A percentile compares a stretch with the other conserved stretches of the same genome.
Conservation (phyloP, 2,113 vertebrate species). For the Mesoclemmys tuberculata region DNA sequence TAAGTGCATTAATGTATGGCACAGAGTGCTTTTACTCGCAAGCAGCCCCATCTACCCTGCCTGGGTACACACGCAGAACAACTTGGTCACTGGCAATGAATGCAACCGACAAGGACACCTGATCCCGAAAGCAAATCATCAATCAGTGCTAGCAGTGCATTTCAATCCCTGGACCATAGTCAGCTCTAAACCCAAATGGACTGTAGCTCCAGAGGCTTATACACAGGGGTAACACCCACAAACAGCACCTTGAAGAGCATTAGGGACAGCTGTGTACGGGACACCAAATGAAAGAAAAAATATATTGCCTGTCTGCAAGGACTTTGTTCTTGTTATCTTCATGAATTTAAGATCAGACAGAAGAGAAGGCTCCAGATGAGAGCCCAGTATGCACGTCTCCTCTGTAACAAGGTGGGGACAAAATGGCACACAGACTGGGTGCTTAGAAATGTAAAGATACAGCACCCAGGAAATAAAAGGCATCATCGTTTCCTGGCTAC, state of each 20-base stretch:
- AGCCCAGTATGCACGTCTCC: background rate
- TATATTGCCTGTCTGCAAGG: constrained; percentile 31
- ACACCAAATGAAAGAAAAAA: constrained; percentile 1
- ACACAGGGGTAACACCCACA: background rate
- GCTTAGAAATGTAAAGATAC: background rate
- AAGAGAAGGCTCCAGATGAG: background rate
- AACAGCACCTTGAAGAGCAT: constrained; percentile 15
- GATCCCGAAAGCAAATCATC: background rate
- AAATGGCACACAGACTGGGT: accelerated
- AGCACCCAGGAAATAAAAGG: background rate
- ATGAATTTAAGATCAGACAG: background rate
- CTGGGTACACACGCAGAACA: accelerated
- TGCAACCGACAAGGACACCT: background rate
- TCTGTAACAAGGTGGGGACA: background rate
- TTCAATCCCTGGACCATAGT: accelerated
- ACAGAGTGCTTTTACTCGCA: background rate
- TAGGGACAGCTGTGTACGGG: background rate
- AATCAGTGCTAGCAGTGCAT: background rate
- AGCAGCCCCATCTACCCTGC: background rate
- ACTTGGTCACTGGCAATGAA: background rate
- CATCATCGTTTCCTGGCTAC: background rate
- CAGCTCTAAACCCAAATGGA: background rate
- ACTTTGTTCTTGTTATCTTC: background rate
- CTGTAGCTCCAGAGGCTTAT: background rate
- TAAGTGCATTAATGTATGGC: background rate